Evolutionary conservation across 2,113 vertebrate species (phyloP).

Genomic region (Onychostoma macrolepis): DNA sequence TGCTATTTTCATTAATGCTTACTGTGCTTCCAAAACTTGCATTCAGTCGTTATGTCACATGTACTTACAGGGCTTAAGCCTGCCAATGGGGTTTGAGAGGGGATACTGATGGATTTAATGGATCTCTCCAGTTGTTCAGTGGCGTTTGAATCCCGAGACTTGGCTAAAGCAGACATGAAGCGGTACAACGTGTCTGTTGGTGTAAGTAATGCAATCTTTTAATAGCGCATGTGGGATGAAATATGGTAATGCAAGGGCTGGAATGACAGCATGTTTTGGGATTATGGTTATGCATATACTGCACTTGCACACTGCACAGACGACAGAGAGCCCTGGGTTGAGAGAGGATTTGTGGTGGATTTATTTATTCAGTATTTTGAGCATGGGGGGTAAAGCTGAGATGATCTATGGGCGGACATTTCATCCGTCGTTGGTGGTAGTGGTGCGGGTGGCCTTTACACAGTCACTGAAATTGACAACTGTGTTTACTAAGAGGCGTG

Average conservation of each 20-base stretch:
- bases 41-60: conserved; percentile 36
- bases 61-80: conserved; percentile 28
- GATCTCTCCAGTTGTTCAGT: conserved; percentile 21
- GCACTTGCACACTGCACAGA: conserved; percentile 8
- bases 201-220: conserved; percentile 43
- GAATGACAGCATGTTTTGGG: conserved; percentile 43
- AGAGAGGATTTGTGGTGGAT: conserved; percentile 37
- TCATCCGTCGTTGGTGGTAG: not conserved
- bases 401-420: not conserved
- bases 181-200: conserved; percentile 24
- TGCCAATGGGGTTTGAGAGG: conserved; percentile 28
- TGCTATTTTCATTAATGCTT: conserved; percentile 25
- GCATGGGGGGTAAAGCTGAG: conserved; percentile 9
- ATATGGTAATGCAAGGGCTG: conserved; percentile 31
- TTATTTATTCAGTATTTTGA: conserved; percentile 37
- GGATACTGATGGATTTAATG: conserved; percentile 32
- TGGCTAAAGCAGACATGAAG: conserved; percentile 33
- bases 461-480: not conserved
- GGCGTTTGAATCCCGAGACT: not conserved
- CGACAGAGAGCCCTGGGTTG: not conserved
- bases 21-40: conserved; percentile 29
- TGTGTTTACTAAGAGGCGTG: not conserved
- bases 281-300: conserved; percentile 35
- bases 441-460: not conserved
- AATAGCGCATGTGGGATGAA: conserved; percentile 41